These are phyloP conservation scores for Strigops habroptila DNA, from an alignment of 2,113 vertebrate genomes.

Conservation along the genomic window DNA sequence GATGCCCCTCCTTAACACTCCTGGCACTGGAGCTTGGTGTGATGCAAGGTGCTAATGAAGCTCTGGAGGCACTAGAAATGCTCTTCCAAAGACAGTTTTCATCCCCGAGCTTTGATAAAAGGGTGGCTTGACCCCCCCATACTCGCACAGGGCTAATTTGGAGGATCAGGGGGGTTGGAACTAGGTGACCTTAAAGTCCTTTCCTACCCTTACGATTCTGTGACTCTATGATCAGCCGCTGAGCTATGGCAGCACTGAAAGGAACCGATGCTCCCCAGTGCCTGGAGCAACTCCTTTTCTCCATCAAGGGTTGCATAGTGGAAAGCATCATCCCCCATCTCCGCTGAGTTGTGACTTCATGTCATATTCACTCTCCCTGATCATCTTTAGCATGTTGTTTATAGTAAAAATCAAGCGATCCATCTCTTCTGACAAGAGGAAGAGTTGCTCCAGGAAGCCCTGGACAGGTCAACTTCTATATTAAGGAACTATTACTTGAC, in stretches of 20 bases:
- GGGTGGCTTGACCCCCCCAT: rapidly evolving
- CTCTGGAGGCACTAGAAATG: neutral
- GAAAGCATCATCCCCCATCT: neutral
- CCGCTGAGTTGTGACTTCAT: neutral
- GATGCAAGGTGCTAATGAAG: neutral
- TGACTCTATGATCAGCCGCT: neutral
- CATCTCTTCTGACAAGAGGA: constrained; percentile 52
- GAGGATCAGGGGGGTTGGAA: neutral
- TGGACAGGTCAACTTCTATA: constrained; percentile 58
- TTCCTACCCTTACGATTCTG: neutral
- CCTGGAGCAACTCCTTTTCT: neutral
- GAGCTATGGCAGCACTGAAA: neutral
- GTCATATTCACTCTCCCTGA: constrained; percentile 23
- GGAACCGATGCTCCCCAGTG: neutral
- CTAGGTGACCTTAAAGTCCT: neutral
- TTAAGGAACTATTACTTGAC: constrained; percentile 61
- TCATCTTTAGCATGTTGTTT: constrained; percentile 51
- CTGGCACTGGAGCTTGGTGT: neutral
- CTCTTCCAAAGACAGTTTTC: neutral
- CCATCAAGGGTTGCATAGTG: neutral
- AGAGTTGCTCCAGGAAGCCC: constrained; percentile 59
- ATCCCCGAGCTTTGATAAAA: neutral
- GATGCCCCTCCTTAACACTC: neutral
- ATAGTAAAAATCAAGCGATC: constrained; percentile 24
- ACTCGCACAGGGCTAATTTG: rapidly evolving